Conservation (phyloP, 1,140 invertebrate genomes). For the Monochamus saltuarius region DNA sequence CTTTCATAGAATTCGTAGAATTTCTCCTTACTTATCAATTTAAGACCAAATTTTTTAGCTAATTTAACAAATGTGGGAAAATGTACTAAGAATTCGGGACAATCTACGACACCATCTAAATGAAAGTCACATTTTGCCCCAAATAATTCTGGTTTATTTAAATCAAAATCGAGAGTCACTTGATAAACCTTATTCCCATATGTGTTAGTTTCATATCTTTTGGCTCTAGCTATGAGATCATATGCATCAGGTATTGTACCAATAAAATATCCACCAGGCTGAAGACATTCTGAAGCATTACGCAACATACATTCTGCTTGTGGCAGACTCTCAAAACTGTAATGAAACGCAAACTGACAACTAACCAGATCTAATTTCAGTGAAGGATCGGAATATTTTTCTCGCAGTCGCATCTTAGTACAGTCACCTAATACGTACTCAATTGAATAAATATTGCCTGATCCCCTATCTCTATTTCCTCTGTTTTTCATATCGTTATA, state of each 20-base stretch:
- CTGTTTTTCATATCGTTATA: constrained; percentile 62
- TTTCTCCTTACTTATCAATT: constrained; percentile 69
- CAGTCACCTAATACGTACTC: constrained; percentile 93
- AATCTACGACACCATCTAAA: constrained; percentile 94
- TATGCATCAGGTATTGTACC: constrained; percentile 93
- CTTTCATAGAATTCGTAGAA: constrained; percentile 84
- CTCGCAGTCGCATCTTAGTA: constrained; percentile 77
- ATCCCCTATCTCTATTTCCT: constrained; percentile 49
- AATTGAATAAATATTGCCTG: constrained; percentile 65
- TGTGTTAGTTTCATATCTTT: constrained; percentile 59
- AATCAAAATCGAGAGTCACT: constrained; percentile 76
- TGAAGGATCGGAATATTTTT: constrained; percentile 70
- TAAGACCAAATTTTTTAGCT: constrained; percentile 78
- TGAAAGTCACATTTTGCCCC: constrained; percentile 96
- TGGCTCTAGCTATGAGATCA: constrained; percentile 73
- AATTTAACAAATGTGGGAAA: constrained; percentile 84
- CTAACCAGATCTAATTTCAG: constrained; percentile 87
- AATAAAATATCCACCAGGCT: constrained; percentile 91
- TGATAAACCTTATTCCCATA: constrained; percentile 89
- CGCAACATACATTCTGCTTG: constrained; percentile 91
- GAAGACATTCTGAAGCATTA: constrained; percentile 88
- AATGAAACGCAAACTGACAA: constrained; percentile 97
- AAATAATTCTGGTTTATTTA: constrained; percentile 79
- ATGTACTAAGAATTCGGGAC: constrained; percentile 97
- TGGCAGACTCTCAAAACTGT: constrained; percentile 89